Base-by-base conservation (phyloP, 2,888 invertebrate genomes). In the Scaptomyza polygonia region DNA sequence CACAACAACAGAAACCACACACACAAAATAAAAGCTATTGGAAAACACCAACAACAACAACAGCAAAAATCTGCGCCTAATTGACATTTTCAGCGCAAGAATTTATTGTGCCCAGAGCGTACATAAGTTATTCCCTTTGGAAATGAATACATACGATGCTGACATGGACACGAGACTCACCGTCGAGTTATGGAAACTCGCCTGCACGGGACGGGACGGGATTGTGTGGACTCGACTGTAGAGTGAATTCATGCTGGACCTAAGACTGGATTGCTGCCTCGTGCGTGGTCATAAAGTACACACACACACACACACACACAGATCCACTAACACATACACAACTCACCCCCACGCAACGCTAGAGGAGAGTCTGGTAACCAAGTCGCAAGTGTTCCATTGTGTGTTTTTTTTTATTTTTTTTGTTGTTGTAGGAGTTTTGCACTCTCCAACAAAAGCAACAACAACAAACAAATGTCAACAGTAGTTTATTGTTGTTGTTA, bases 91-190 rank as follows among this genome's bases (percentile, higher is more conserved):
- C 88, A 89, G 88, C 83, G 80, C 88, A 91, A 89, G 90, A 90
- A 90, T 90, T 90, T 90, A 90, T 90, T 90, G 91, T 89, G 89
- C 89, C 89, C 89, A 85, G 88, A 88, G 90, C 88, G 88, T 89
- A 90, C 91, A 90, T 91, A 90, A 90, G 90, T 90, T 90, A 90
- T 91, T 90, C 90, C 90, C 90, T 90, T 90, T 87, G 89, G 90
- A 91, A 89, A 90, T 91, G 90, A 90, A 84, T 89, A 83, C 88
- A 78, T 88, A 81, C 85, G 72, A 52, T 48, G 69, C 72, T 68
- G 72, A 69, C 73, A 69, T 68, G 72, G 73, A 69, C 77, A 72
- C 61, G 65, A 69, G 72, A 68, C 72, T 77, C 72, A 64, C 52
- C 57, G 61, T 72, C 72, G 75, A 77, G 77, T 77, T 77, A 78